A percentile compares a stretch with the other conserved stretches of the same genome.
Conservation (phyloP, 2,113 vertebrate genomes). For the Herpetotheres cachinnans region DNA sequence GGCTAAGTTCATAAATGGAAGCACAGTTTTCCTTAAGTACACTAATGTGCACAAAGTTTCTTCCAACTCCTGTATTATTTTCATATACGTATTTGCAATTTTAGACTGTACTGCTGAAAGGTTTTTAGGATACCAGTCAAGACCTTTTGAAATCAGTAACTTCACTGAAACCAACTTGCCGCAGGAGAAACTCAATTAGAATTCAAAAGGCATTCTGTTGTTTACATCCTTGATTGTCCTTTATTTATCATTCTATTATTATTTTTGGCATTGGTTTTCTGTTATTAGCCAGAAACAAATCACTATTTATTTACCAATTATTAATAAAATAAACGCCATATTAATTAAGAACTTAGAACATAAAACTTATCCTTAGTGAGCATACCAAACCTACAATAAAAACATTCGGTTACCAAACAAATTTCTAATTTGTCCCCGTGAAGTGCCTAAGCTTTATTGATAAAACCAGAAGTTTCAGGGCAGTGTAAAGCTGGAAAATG, state of each 20-base stretch:
- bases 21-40: background rate
- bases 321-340: background rate
- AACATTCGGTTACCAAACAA: background rate
- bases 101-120: background rate
- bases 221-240: background rate
- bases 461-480: background rate
- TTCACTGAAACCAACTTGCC: background rate
- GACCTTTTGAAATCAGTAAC: background rate
- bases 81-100: background rate
- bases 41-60: background rate
- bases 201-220: background rate
- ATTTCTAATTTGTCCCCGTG: background rate
- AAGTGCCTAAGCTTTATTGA: background rate
- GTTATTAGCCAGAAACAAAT: background rate
- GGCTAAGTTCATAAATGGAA: conserved; percentile 2
- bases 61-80: background rate
- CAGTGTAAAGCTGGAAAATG: background rate
- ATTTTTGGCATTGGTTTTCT: background rate
- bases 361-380: background rate
- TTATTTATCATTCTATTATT: background rate
- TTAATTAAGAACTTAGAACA: background rate
- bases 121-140: background rate
- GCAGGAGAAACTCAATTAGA: background rate
- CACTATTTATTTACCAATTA: background rate
- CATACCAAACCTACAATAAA: background rate